Base-by-base conservation (phyloP, 2,113 vertebrate genomes). In the Talpa occidentalis region DNA sequence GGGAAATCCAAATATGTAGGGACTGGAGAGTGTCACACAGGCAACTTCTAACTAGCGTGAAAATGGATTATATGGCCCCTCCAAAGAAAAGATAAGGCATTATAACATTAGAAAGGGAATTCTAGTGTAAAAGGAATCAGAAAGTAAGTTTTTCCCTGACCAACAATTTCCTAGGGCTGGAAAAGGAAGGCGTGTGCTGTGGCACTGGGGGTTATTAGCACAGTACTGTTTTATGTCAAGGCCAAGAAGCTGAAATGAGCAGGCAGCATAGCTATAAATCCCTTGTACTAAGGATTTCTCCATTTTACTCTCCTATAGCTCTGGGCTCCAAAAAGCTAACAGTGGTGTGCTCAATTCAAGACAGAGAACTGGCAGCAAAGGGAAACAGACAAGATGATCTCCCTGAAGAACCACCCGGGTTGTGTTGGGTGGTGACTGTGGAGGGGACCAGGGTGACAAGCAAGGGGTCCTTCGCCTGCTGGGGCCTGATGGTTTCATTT, bases 401-500 rank as follows among this genome's bases (percentile, higher is more conserved):
- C 84, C 76, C 85, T 11, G 30, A 72, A 66, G 72, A 90, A 60
- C 59, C 26, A 47, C n/a, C 40, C 44, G 14, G 4, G 16, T 42
- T 93, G 92, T 78, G 91, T 15, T 76, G 74, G 74, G 59, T 82
- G 70, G 91, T 79, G n/a, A 54, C 52, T 44, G 12, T 37, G 44
- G 84, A 52, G 54, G 73, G 81, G 64, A 64, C 60, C 15, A 30
- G 78, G 69, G 24, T 83, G 93, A 81, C 66, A 47, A 26, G n/a
- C 24, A 54, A 77, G 54, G 35, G 95, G 22, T 47, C 16, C 79
- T 83, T n/a, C 82, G 62, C 91, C 80, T 44, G 69, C 70, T 91
- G 93, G 76, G 95, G 35, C 44, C 91, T 89, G 79, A 95, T 44
- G 87, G 90, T 83, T 94, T 89, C 42, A 0, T 17, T 92, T 85